Evolutionary conservation across 2,888 invertebrate genomes (phyloP), one percentile per base, ranked within the genome.

Genomic region (Pyrgus malvae): DNA sequence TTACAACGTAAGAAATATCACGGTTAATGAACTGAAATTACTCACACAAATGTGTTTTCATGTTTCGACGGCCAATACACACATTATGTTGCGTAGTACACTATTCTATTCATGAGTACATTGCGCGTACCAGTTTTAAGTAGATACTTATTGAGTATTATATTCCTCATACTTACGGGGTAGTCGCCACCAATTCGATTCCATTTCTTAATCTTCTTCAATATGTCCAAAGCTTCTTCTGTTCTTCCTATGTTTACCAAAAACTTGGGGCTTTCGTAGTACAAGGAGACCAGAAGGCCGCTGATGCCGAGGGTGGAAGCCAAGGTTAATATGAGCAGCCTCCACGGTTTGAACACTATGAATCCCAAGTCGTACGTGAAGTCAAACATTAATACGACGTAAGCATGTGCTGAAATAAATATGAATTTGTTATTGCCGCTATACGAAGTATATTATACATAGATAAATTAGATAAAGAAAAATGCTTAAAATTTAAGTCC

Each of bases 201-300:
- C 40, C 85, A 74, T 0, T 75, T 68, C 69, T 92, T 93, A 1
- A 95, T 92, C 56, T 74, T 83, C 53, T 73, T 74, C 56, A 94
- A 87, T 7, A 92, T 84, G n/a, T 80, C 62, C n/a, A 94, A 61
- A 0, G 94, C 94, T 59, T 93, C 91, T 0, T 90, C 85, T 55
- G 91, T 90, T 21, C 84, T 78, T 3, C 93, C 92, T 42, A 88
- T 87, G 21, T 92, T 91, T 78, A 94, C 91, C 1, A 95, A 75
- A 70, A 93, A 95, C 72, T 94, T 94, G 0, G 95, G 95, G 68
- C 94, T 95, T 71, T 95, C 95, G n/a, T 94, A 91, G 59, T 92
- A 90, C 56, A 91, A 84, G 17, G 88, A 78, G 6, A 93, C 72
- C 0, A 90, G 75, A n/a, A 92, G 55, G 0, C 91, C 91, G 21